Evolutionary conservation across 2,888 invertebrate species (phyloP).

Genomic region (Lepidochrysops patricia): DNA sequence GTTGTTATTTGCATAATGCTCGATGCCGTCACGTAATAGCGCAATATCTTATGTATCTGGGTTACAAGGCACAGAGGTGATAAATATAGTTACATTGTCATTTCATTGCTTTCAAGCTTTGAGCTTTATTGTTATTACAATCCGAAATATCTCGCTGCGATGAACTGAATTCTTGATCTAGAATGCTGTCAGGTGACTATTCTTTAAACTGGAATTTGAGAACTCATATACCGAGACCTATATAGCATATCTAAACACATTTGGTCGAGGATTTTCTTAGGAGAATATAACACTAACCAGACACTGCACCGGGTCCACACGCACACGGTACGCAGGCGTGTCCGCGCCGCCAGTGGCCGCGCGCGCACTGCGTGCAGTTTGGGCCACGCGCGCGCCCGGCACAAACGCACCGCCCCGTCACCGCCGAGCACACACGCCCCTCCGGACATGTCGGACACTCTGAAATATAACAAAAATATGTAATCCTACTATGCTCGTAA

Average conservation of each 20-base stretch:
- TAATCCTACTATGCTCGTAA: not conserved
- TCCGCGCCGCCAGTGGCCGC: constrained; percentile 87
- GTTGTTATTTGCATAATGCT: not conserved
- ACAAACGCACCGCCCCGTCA: constrained; percentile 93
- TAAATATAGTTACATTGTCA: not conserved
- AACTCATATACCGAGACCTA: too few species aligned
- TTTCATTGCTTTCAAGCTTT: not conserved
- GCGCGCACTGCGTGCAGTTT: constrained; percentile 85
- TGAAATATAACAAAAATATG: constrained; percentile 35
- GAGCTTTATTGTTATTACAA: not conserved
- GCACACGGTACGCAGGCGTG: constrained; percentile 85
- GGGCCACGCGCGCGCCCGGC: constrained; percentile 89
- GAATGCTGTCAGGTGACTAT: not conserved
- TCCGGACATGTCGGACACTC: constrained; percentile 86
- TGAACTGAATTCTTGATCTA: not conserved
- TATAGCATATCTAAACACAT: too few species aligned
- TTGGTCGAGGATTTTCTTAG: too few species aligned
- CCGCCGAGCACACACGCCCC: constrained; percentile 92
- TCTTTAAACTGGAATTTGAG: too few species aligned
- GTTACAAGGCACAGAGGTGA: not conserved
- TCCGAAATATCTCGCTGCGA: not conserved
- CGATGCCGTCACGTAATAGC: not conserved
- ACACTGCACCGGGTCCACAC: constrained; percentile 73
- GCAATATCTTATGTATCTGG: not conserved
- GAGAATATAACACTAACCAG: too few species aligned